phyloP scores from a whole-genome alignment of 2,888 invertebrate genomes.

The Copidosoma aretas region DNA sequence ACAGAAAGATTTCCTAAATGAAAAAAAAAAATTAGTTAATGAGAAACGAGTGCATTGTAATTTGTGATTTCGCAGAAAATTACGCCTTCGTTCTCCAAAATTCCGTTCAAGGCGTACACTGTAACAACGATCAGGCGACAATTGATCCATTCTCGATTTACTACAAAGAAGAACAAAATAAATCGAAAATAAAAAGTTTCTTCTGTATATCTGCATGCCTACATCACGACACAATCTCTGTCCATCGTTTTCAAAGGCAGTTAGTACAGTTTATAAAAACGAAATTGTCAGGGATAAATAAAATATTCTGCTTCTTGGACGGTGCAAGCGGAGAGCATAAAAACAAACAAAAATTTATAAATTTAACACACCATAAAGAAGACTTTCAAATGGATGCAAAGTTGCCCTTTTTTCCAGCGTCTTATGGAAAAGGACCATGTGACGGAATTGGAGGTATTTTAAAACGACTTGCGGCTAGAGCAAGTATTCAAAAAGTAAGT shows the following conservation, averaged over 20 bases:
- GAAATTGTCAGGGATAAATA: neutral
- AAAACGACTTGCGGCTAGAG: constrained; percentile 3
- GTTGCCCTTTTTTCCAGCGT: constrained; percentile 4
- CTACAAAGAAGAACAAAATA: neutral
- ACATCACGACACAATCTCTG: neutral
- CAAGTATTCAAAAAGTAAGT: neutral
- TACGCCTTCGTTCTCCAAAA: neutral
- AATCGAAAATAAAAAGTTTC: constrained; percentile 3
- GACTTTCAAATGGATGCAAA: constrained; percentile 1
- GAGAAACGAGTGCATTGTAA: neutral
- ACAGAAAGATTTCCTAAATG: neutral
- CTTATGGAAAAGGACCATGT: constrained; percentile 10
- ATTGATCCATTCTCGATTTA: neutral
- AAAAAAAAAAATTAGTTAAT: neutral
- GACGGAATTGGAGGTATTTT: constrained; percentile 3
- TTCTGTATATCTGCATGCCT: constrained; percentile 1
- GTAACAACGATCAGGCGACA: neutral
- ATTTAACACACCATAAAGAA: constrained; percentile 1
- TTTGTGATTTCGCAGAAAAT: neutral
- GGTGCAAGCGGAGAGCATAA: constrained; percentile 11
- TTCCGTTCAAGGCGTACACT: neutral
- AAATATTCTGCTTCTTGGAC: constrained; percentile 7
- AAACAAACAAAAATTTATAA: constrained; percentile 9
- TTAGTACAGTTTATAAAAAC: neutral
- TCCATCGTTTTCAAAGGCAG: constrained; percentile 4